phyloP scores from a whole-genome alignment of 2,888 invertebrate species.

The Pterostichus niger region DNA sequence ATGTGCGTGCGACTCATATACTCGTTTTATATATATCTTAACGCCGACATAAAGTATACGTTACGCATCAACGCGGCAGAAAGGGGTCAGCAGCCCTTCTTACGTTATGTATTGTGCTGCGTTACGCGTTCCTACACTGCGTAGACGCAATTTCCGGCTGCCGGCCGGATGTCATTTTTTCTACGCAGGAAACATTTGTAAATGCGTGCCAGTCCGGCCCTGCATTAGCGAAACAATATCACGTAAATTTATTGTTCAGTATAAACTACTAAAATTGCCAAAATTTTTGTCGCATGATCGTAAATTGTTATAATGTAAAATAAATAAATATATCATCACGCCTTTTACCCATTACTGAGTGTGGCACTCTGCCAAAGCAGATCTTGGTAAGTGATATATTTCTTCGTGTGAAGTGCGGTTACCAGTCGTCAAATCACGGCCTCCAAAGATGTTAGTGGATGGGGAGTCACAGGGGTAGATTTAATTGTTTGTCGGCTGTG shows the following conservation, averaged over 20 bases:
- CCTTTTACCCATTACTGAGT: no score
- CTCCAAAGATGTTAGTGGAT: no score
- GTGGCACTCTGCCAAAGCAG: no score
- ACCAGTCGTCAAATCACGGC: no score
- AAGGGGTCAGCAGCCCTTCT: neutral
- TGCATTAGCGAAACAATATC: slow-evolving; percentile 44
- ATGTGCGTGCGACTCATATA: neutral
- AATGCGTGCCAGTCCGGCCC: slow-evolving; percentile 38
- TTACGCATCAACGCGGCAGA: neutral
- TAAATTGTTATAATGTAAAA: neutral
- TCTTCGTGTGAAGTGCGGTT: no score
- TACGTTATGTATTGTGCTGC: slow-evolving; percentile 8
- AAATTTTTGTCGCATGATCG: neutral
- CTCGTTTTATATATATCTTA: neutral
- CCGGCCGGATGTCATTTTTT: slow-evolving; percentile 43
- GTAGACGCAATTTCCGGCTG: slow-evolving; percentile 35
- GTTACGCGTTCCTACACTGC: slow-evolving; percentile 1
- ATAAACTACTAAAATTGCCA: slow-evolving; percentile 39
- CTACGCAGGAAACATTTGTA: slow-evolving; percentile 38
- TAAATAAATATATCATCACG: neutral
- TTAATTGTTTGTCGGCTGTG: no score
- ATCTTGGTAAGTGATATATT: no score
- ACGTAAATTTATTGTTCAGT: neutral
- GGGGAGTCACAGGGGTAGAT: no score
- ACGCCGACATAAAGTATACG: neutral